Base-by-base conservation (phyloP, 2,888 invertebrate genomes). In the Malacosoma neustria region DNA sequence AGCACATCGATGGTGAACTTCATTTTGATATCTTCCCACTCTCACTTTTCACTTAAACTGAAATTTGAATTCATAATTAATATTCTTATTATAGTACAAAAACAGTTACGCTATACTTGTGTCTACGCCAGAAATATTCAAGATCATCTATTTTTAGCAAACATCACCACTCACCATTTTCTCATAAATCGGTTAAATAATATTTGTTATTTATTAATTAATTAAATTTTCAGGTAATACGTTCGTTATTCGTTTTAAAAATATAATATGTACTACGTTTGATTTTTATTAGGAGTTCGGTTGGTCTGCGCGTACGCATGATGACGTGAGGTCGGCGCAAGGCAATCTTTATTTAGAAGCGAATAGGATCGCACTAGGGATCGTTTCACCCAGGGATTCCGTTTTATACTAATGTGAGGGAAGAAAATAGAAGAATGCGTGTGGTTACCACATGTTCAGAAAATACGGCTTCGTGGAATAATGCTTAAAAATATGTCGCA, bases 221-320 rank as follows among this genome's bases (percentile, higher is more conserved):
- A 22, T 9, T 22, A 7, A 9, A 7, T 7, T 22, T 13, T 29
- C 30, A 30, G 9, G 11, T 39, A 37, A 35, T 42, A 37, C 42
- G 43, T 42, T 43, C 48, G 38, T 44, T 37, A 54, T 64, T 80
- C 73, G 73, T 63, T 51, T 57, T 64, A 71, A 77, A 80, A 75
- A 79, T 80, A 79, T 77, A 76, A 75, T 76, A 80, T 71, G 77
- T 74, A 63, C 76, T 77, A 72, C 81, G 84, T 74, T 77, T 79
- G 68, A 62, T 67, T 76, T 73, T 79, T 71, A 65, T 66, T 70
- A 72, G 59, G 69, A 57, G 65, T 54, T 45, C 64, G 60, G 51
- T 57, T 53, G 57, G 51, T 67, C 59, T 80, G 82, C 79, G 81
- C 70, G 54, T 46, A 58, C 70, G 73, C 84, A 84, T 84, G 48